phyloP scores from a whole-genome alignment of 2,888 invertebrate species.

The Drosophila hawaiiensis region DNA sequence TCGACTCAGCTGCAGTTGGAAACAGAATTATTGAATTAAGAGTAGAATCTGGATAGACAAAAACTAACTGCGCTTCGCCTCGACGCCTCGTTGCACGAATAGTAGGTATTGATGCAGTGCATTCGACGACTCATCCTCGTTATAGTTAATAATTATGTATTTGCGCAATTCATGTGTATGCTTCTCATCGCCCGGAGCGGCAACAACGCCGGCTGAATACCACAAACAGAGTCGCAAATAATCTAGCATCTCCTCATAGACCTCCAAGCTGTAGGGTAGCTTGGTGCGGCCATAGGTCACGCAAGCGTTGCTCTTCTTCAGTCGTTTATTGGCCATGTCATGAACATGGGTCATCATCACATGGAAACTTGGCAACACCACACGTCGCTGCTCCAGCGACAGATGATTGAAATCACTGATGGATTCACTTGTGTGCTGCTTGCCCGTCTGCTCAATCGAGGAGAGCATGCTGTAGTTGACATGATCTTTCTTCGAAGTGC shows the following conservation, averaged over 20 bases:
- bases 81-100: conserved; percentile 89
- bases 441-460: conserved; percentile 84
- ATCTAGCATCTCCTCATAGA: conserved; percentile 90
- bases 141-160: conserved; percentile 87
- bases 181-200: conserved; percentile 87
- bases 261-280: conserved; percentile 89
- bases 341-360: conserved; percentile 90
- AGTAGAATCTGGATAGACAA: too few relatives aligned
- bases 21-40: background rate
- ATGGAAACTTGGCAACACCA: conserved; percentile 90
- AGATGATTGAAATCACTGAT: conserved; percentile 82
- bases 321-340: conserved; percentile 88
- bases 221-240: conserved; percentile 93
- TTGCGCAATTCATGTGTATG: conserved; percentile 88
- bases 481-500: conserved; percentile 87
- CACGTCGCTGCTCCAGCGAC: conserved; percentile 81
- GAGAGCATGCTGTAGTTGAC: conserved; percentile 85
- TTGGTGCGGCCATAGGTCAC: conserved; percentile 89
- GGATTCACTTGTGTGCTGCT: conserved; percentile 71
- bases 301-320: conserved; percentile 87
- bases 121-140: conserved; percentile 86
- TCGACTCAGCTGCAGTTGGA: conserved; percentile 75
- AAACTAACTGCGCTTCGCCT: conserved; percentile 88
- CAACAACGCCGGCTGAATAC: conserved; percentile 87
- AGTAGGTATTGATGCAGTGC: conserved; percentile 89